Evolutionary conservation across 2,113 vertebrate species (phyloP), one percentile per base, ranked within the genome.

Genomic region (Nycticorax nycticorax): DNA sequence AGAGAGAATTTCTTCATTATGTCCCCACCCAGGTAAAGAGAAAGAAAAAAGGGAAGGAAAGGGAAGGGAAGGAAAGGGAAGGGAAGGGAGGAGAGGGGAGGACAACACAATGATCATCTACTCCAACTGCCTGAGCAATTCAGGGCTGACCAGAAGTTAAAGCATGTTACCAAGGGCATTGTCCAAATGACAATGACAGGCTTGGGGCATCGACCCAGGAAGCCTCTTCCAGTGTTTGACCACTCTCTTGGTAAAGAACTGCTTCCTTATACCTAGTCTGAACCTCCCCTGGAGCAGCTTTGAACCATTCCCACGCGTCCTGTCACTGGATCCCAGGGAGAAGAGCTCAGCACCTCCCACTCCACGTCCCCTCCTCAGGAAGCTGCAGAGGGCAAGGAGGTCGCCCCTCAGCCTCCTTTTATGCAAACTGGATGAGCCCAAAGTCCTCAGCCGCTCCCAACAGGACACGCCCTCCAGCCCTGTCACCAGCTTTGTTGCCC

Each of bases 171-270:
- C 15, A 64, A 64, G 26, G 14, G 8, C 27, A 48, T 27, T 63
- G 20, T 27, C 14, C 41, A 94, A 59, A 84, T 3, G 14, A 69
- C 15, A 53, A 6, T 18, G 20, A n/a, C 12, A 69, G 30, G 18
- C 17, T 32, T 39, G 37, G 7, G 37, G 23, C 50, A 74, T 47
- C 0, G 0, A 39, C 18, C 10, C 13, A 80, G 24, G 15, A 88
- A 79, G 19, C 14, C 15, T 67, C 3, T 66, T 66, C 7, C 45
- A 71, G 13, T 52, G 41, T 56, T 47, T 80, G 28, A 60, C 33
- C 19, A 47, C 1, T 0, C 28, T 85, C 47, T 80, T 3, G 2
- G 19, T 35, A 52, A 66, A 43, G 8, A 71, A 71, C 67, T 23
- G 8, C 8, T 67, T 91, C 35, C 12, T 37, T 0, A 16, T 41